Base-by-base conservation (phyloP, 2,797 vertebrate species). In the Carapus acus region DNA sequence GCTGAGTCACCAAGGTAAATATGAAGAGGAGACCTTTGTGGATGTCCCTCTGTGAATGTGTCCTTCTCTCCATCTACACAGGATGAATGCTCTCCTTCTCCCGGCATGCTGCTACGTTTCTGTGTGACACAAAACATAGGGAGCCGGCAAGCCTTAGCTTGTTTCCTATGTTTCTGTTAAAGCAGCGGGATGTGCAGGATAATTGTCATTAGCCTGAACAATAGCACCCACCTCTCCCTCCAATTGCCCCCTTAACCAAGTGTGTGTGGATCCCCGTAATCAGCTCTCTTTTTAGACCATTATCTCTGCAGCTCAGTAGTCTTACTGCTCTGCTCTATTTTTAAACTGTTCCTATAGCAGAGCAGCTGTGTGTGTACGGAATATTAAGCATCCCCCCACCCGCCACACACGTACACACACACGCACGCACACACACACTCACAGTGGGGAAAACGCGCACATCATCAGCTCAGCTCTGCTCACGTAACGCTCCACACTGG, bases 301-400 rank as follows among this genome's bases (percentile, higher is more conserved):
- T 59, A 31, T 64, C 72, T 67, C 45, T 48, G 62, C 69, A 36
- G 65, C 70, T 67, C 71, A 57, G 58, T 58, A 74, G 68, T 80
- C 74, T 72, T n/a, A n/a, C n/a, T n/a, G 62, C 73, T 70, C 57
- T 24, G 7, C 54, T 77, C 82, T 86, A 84, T 85, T 85, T 83
- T 78, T 83, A 86, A 75, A 79, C 75, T 66, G 77, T 73, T 69
- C 77, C 78, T 72, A 80, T 79, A 83, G 79, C 43, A 41, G 62
- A 74, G 77, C 65, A 54, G 65, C 60, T 47, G 55, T 54, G 69
- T 80, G 76, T 81, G 83, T 7, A 55, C 73, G 54, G 83, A 84
- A 82, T 85, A 84, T 56, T 79, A 83, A 84, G 67, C 60, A 44
- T 55, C 34, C 41, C 52, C 49, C 39, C 53, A 49, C 62, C 41